Evolutionary conservation across 2,888 invertebrate genomes (phyloP).

Genomic region (Campopleginae sp.): DNA sequence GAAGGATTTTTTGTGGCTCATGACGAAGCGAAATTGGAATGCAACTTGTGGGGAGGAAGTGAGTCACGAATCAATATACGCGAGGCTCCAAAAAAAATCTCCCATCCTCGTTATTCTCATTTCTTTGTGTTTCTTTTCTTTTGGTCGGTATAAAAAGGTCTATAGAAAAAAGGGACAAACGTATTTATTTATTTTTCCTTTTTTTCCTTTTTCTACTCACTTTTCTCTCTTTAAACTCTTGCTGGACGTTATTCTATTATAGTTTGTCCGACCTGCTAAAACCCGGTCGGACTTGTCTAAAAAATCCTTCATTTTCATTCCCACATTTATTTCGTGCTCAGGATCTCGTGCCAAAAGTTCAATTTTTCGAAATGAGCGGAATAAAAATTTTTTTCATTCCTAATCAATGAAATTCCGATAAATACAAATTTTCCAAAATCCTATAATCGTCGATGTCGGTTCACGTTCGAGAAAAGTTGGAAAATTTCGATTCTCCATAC

Average conservation of each 20-base stretch:
- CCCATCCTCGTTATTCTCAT: constrained; percentile 11
- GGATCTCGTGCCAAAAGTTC: background rate
- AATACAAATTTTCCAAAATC: too few species aligned
- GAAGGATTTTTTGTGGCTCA: background rate
- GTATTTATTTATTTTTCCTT: constrained; percentile 7
- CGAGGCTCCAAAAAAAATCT: constrained; percentile 44
- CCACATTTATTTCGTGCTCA: background rate
- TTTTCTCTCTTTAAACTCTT: constrained; percentile 36
- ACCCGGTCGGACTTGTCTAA: constrained; percentile 40
- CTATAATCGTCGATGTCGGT: too few species aligned
- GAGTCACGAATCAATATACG: constrained; percentile 46
- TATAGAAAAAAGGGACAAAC: constrained; percentile 77
- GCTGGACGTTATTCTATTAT: constrained; percentile 68
- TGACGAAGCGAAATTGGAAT: constrained; percentile 57
- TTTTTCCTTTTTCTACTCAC: background rate
- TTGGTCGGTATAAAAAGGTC: constrained; percentile 81
- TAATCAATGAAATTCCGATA: too few species aligned
- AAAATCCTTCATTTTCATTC: constrained; percentile 41
- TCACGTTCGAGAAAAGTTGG: too few species aligned
- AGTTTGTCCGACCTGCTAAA: constrained; percentile 55
- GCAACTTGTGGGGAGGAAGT: constrained; percentile 36
- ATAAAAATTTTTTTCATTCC: too few species aligned
- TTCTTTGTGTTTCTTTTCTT: constrained; percentile 61
- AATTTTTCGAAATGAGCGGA: background rate
- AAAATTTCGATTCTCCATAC: too few species aligned